Evolutionary conservation across 2,888 invertebrate species (phyloP), one percentile per base, ranked within the genome.

Genomic region (Drosophila emarginata): DNA sequence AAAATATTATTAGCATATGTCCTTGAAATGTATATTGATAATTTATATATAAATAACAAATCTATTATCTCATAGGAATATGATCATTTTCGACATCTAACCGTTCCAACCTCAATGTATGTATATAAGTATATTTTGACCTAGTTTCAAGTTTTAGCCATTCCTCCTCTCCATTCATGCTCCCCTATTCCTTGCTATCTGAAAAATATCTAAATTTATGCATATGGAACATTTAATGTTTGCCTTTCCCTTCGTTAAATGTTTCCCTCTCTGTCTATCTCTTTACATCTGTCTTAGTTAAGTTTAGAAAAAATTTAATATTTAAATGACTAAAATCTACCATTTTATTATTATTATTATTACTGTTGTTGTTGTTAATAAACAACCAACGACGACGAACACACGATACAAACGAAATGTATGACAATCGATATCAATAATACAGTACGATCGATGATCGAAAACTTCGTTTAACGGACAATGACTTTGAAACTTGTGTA

Each of bases 331-430:
- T 90, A 87, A 90, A 89, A 87, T 90, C 89, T 90, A 89, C 82
- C 89, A 90, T 90, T 90, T 90, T 90, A 89, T 90, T 87, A 83
- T 89, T 90, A 82, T 90, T 90, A 89, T 90, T 88, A 85, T 89
- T 90, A 78, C 88, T 90, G 79, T 89, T 89, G 80, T 45, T 45
- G 45, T 45, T 45, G 45, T 79, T 84, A 80, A 87, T 62, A 75
- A 82, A 83, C 73, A 64, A 51, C 18, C 66, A 76, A 70, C 53
- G 21, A 45, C 45, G 70, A 72, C 54, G 63, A 74, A 78, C 72
- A 64, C 70, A 70, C 70, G 32, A 32, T 76, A 72, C 65, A 51
- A 75, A 36, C 36, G 36, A 37, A 45, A 18, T 12, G 45, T 18
- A 18, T 18, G 18, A 11, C 11, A 45, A 45, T 45, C 18, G 18